Base-by-base conservation (phyloP, 30 jellyfish, hydroid and myxozoan genomes). In the Pseudorhiza aurosa region DNA sequence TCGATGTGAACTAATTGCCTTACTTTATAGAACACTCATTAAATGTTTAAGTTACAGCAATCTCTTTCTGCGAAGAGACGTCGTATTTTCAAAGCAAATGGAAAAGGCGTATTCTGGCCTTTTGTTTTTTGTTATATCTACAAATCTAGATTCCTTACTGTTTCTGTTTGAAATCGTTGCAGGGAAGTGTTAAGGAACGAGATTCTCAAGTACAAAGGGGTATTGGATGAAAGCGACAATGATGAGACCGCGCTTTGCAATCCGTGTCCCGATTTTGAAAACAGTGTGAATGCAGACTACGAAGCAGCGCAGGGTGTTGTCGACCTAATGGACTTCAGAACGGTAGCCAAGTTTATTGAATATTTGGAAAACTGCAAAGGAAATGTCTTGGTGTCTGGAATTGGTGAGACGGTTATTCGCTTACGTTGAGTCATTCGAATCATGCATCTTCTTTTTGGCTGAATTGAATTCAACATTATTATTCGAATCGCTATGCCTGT, bases 301-400 rank as follows among this genome's bases (percentile, higher is more conserved):
- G 86, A 79, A 32, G 94, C 97, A 12, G 82, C 86, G 4, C 82
- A 68, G n/a, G 86, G 83, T 1, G 81, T 80, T 28, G 42, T 70
- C 24, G 80, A 88, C 14, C 35, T 51, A 32, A 69, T 88, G 81
- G 94, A 88, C 47, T 70, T 64, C 53, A 56, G 68, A 21, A 53
- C 88, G 30, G 89, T 82, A 27, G 44, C 77, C 8, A 63, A 43
- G 47, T 77, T 88, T 32, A 73, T 88, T 35, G 89, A 88, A 31
- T 30, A 14, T 30, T 36, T 88, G 37, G 86, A 72, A 56, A 71
- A 65, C 25, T 88, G 97, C 78, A 80, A 60, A 31, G 94, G 94
- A 24, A 88, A 31, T 77, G 90, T 88, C 4, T 65, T 88, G 51
- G 76, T 78, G 8, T 88, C 97, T 40, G 97, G 94, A 45, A 88